phyloP scores from a whole-genome alignment of 2,888 invertebrate species.

The Rhodophaea formosa region DNA sequence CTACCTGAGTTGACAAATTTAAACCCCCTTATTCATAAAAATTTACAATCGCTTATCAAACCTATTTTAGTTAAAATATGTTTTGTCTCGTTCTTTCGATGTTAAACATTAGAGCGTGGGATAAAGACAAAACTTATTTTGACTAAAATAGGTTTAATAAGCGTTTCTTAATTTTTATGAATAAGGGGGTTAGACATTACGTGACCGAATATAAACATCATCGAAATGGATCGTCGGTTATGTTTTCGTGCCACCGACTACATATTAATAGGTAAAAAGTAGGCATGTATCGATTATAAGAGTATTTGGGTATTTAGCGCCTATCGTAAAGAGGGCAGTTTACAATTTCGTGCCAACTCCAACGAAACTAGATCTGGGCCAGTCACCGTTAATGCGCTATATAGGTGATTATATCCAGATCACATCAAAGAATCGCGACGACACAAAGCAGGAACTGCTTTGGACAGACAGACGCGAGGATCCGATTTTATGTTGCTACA shows the following conservation, averaged over 20 bases:
- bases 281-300: slow-evolving; percentile 34
- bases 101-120: no score
- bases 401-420: slow-evolving; percentile 74
- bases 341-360: slow-evolving; percentile 78
- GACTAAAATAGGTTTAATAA: no score
- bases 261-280: slow-evolving; percentile 24
- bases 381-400: slow-evolving; percentile 70
- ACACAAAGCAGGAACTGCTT: slow-evolving; percentile 48
- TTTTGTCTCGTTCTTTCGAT: no score
- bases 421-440: slow-evolving; percentile 66
- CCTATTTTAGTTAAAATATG: no score
- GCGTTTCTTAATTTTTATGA: no score
- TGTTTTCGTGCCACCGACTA: not conserved
- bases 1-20: no score
- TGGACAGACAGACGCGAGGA: slow-evolving; percentile 39
- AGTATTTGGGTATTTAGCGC: slow-evolving; percentile 59
- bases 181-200: no score
- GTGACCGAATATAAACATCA: no score
- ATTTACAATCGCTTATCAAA: no score
- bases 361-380: slow-evolving; percentile 72
- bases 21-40: no score
- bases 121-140: no score
- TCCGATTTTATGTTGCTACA: slow-evolving; percentile 28
- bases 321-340: slow-evolving; percentile 78
- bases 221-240: not conserved